These are phyloP conservation scores for Chironomus tepperi DNA, from an alignment of 1,140 invertebrate genomes.

Conservation along the genomic window DNA sequence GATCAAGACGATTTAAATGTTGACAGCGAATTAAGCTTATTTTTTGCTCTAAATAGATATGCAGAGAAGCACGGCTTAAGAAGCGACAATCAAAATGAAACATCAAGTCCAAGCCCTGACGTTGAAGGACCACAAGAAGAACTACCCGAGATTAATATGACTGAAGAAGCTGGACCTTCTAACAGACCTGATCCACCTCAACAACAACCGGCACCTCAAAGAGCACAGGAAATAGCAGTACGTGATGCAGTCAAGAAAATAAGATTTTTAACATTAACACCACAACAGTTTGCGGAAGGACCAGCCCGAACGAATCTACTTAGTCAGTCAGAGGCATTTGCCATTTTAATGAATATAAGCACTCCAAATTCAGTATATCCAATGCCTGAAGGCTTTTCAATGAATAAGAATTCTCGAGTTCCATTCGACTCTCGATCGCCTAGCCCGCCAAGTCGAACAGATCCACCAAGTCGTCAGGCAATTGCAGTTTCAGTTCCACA, in stretches of 20 bases:
- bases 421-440: slow-evolving; percentile 25
- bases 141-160: slow-evolving; percentile 26
- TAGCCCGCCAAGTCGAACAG: background rate
- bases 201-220: slow-evolving; percentile 7
- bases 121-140: background rate
- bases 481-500: slow-evolving; percentile 21
- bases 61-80: slow-evolving; percentile 41
- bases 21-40: slow-evolving; percentile 63
- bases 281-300: slow-evolving; percentile 70
- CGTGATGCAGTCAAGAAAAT: slow-evolving; percentile 56
- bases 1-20: slow-evolving; percentile 63
- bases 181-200: background rate
- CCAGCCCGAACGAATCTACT: slow-evolving; percentile 62
- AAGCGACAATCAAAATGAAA: background rate
- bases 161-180: slow-evolving; percentile 19
- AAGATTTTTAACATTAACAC: slow-evolving; percentile 64
- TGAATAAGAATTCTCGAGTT: slow-evolving; percentile 38
- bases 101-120: background rate
- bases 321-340: slow-evolving; percentile 64
- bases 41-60: slow-evolving; percentile 61
- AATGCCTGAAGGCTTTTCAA: slow-evolving; percentile 60
- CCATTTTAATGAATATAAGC: slow-evolving; percentile 72
- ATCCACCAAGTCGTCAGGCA: background rate
- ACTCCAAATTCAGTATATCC: slow-evolving; percentile 46
- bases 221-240: slow-evolving; percentile 28